phyloP scores from a whole-genome alignment of 1,140 invertebrate genomes.

The Eueides isabella region DNA sequence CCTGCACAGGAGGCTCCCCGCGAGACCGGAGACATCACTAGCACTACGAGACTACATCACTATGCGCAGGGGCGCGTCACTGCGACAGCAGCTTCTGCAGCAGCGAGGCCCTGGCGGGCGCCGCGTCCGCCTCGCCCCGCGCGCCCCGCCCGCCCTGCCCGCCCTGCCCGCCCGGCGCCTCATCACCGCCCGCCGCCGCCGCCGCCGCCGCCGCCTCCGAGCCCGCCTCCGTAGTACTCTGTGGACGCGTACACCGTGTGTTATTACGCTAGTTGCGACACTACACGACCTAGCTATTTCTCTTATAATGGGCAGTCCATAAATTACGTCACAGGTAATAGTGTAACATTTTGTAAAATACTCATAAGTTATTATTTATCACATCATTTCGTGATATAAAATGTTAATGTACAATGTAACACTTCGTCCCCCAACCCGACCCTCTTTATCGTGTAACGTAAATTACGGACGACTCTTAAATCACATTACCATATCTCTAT shows the following conservation, averaged over 20 bases:
- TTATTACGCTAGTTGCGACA: background rate
- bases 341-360: no score
- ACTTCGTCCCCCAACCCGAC: no score
- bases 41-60: slow-evolving; percentile 70
- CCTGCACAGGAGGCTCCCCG: slow-evolving; percentile 62
- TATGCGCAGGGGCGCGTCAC: slow-evolving; percentile 77
- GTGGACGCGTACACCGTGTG: slow-evolving; percentile 55
- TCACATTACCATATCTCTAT: background rate
- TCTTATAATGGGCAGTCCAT: background rate
- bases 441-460: no score
- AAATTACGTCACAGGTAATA: no score
- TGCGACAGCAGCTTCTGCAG: slow-evolving; percentile 90
- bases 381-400: no score
- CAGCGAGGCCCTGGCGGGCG: slow-evolving; percentile 87
- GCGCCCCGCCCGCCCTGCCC: slow-evolving; percentile 33
- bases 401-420: no score
- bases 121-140: slow-evolving; percentile 47
- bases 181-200: slow-evolving; percentile 58
- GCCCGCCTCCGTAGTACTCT: slow-evolving; percentile 90
- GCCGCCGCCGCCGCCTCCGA: slow-evolving; percentile 54
- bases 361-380: no score
- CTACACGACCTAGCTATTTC: background rate
- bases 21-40: slow-evolving; percentile 72
- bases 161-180: slow-evolving; percentile 46
- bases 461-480: background rate